phyloP scores from a whole-genome alignment of 2,113 vertebrate genomes.

The Phoenicopterus ruber region DNA sequence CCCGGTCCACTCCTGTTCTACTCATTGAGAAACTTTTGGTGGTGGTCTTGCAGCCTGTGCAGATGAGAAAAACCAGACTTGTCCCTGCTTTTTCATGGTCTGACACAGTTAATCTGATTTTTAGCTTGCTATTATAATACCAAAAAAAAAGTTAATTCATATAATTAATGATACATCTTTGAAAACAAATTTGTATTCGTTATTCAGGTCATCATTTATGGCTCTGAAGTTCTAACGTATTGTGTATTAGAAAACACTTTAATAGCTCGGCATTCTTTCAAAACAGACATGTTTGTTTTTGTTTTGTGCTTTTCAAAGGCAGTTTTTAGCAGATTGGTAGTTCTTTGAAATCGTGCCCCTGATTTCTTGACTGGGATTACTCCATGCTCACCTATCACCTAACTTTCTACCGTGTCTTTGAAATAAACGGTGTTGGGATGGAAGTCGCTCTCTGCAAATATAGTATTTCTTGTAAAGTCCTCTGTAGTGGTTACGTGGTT shows the following conservation, averaged over 20 bases:
- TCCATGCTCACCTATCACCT: background rate
- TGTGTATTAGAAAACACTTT: background rate
- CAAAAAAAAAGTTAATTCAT: background rate
- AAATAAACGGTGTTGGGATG: background rate
- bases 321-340: background rate
- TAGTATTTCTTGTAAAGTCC: background rate
- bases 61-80: background rate
- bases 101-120: background rate
- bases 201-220: background rate
- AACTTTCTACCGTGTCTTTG: background rate
- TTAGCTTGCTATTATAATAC: background rate
- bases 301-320: background rate
- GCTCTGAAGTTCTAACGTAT: background rate
- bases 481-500: background rate
- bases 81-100: background rate
- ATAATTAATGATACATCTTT: background rate
- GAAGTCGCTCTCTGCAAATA: background rate
- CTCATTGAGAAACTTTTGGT: background rate
- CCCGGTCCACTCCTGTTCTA: background rate
- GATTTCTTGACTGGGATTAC: background rate
- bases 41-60: background rate
- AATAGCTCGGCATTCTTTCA: background rate
- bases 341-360: background rate
- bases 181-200: background rate
- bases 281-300: background rate